Evolutionary conservation across 2,888 invertebrate species (phyloP).

Genomic region (Galerucella pusilla): DNA sequence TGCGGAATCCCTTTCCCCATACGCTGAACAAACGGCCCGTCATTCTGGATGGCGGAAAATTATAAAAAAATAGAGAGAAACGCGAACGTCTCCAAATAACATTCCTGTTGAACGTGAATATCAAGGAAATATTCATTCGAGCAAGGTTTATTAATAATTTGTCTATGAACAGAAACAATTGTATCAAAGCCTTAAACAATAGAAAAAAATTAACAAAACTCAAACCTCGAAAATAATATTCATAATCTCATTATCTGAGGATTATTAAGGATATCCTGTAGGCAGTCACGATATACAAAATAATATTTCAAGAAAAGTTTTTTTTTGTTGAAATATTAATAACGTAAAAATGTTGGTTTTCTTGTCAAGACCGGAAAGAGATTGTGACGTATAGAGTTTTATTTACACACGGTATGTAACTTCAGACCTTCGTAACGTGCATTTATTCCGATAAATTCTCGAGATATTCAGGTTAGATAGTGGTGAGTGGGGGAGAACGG

Average conservation of each 20-base stretch:
- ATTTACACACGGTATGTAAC: conserved; percentile 26
- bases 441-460: not conserved
- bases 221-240: too few species aligned
- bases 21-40: conserved; percentile 13
- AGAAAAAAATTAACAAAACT: too few species aligned
- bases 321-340: conserved; percentile 11
- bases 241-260: too few species aligned
- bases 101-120: not conserved
- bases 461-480: not conserved
- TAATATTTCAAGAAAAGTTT: too few species aligned
- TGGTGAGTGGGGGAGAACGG: not conserved
- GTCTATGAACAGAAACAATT: not conserved
- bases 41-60: conserved; percentile 15
- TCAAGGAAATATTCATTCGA: not conserved
- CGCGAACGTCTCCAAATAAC: not conserved
- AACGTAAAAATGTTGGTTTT: conserved; percentile 29
- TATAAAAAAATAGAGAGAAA: conserved; percentile 17
- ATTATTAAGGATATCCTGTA: not conserved
- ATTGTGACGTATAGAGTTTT: conserved; percentile 30
- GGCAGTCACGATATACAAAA: too few species aligned
- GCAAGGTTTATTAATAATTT: not conserved
- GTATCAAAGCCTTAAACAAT: too few species aligned
- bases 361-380: conserved; percentile 28
- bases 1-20: conserved; percentile 14
- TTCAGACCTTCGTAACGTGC: not conserved